These are phyloP conservation scores for Lycocerus yunnanus DNA, from an alignment of 2,888 invertebrate species.

Conservation along the genomic window DNA sequence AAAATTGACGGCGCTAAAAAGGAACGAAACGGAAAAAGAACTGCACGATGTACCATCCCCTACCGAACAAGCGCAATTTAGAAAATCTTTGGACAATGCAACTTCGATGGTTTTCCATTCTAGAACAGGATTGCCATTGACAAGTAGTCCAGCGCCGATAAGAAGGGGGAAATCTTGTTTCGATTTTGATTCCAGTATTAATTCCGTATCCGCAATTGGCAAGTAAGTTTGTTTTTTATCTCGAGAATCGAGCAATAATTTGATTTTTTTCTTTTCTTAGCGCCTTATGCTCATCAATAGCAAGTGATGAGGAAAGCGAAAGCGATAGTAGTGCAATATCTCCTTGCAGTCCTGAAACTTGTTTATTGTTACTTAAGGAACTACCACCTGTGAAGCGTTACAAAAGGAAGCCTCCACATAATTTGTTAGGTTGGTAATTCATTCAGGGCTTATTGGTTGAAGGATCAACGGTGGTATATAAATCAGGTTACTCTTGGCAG, in stretches of 20 bases:
- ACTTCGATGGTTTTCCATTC: constrained; percentile 84
- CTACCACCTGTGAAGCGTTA: constrained; percentile 45
- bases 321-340: constrained; percentile 57
- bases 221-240: constrained; percentile 60
- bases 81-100: constrained; percentile 76
- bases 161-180: constrained; percentile 77
- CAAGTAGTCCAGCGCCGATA: constrained; percentile 85
- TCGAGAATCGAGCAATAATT: background rate
- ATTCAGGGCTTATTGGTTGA: constrained; percentile 35
- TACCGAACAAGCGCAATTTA: constrained; percentile 72
- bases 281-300: constrained; percentile 65
- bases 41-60: constrained; percentile 66
- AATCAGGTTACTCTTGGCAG: constrained; percentile 27
- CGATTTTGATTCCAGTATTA: constrained; percentile 82
- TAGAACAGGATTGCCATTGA: constrained; percentile 79
- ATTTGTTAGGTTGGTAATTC: constrained; percentile 54
- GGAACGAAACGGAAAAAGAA: constrained; percentile 20
- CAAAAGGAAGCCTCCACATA: constrained; percentile 50
- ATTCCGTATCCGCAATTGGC: constrained; percentile 78
- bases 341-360: constrained; percentile 55
- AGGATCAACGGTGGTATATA: constrained; percentile 31
- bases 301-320: constrained; percentile 57
- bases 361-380: constrained; percentile 43
- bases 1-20: constrained; percentile 41
- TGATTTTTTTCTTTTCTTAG: constrained; percentile 52